Percentiles rank a stretch among this genome's conserved stretches.
Conservation (phyloP, 2,888 invertebrate species). For the Chirona hameri region DNA sequence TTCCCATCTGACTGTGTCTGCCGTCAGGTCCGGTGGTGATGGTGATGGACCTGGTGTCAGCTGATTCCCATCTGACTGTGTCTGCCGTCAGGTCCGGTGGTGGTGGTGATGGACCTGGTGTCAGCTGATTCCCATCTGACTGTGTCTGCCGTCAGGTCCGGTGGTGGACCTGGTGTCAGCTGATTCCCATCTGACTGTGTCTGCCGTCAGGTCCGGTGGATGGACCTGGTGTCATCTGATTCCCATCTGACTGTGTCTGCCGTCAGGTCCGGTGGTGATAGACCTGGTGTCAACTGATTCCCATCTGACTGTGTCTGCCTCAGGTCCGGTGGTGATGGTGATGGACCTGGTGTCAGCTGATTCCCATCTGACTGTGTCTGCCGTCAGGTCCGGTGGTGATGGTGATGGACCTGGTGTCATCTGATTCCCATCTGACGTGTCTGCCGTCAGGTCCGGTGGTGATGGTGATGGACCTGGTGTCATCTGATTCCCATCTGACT, state of each 20-base stretch:
- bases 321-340: background rate
- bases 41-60: background rate
- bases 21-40: background rate
- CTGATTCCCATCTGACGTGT: too few relatives aligned
- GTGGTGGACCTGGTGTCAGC: too few relatives aligned
- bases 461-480: background rate
- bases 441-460: background rate
- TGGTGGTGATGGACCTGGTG: slow-evolving; percentile 79
- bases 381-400: slow-evolving; percentile 61
- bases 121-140: too few relatives aligned
- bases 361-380: background rate
- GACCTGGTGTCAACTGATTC: slow-evolving; percentile 37
- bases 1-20: too few relatives aligned
- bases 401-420: slow-evolving; percentile 68
- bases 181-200: too few relatives aligned
- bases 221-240: background rate
- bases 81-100: slow-evolving; percentile 55
- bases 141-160: too few relatives aligned
- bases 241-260: background rate
- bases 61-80: background rate
- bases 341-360: background rate
- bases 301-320: too few relatives aligned
- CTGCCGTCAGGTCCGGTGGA: background rate
- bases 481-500: background rate
- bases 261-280: slow-evolving; percentile 61